These are phyloP conservation scores for Litoditis marina DNA, from an alignment of 2,888 invertebrate genomes.

Conservation along the genomic window DNA sequence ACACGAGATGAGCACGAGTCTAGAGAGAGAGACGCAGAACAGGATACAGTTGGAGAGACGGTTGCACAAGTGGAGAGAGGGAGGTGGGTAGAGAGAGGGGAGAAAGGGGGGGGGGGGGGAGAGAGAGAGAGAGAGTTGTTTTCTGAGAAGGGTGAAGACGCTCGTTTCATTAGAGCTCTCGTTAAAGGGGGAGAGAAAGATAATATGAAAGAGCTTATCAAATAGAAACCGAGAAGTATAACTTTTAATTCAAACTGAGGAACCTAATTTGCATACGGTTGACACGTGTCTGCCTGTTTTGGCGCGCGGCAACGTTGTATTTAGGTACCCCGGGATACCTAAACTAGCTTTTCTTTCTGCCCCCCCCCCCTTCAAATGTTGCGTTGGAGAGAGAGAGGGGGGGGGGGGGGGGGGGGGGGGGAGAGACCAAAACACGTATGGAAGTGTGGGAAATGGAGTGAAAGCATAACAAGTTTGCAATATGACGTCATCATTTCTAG, in stretches of 20 bases:
- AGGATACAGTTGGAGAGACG: constrained; percentile 25
- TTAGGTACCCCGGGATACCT: too few species aligned
- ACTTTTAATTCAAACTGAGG: too few species aligned
- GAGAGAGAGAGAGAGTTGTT: not conserved
- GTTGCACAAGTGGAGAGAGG: constrained; percentile 15
- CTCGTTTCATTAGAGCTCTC: too few species aligned
- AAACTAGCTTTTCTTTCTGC: too few species aligned
- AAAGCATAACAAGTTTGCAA: not conserved
- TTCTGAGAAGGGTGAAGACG: not conserved
- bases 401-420: not conserved
- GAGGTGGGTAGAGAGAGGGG: not conserved
- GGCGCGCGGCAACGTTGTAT: too few species aligned
- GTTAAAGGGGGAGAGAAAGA: not conserved
- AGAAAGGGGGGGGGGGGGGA: not conserved
- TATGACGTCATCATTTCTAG: not conserved
- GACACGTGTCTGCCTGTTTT: too few species aligned
- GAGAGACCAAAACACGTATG: not conserved
- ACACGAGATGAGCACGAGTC: constrained; percentile 1
- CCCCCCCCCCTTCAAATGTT: too few species aligned
- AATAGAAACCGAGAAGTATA: too few species aligned
- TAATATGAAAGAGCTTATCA: too few species aligned
- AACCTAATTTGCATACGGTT: too few species aligned
- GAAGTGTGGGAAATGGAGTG: too few species aligned
- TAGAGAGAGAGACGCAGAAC: constrained; percentile 26
- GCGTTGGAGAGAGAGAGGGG: too few species aligned